Percentiles rank a stretch among this genome's conserved stretches.
phyloP scores from a whole-genome alignment of 2,113 vertebrate species.

The Python bivittatus region DNA sequence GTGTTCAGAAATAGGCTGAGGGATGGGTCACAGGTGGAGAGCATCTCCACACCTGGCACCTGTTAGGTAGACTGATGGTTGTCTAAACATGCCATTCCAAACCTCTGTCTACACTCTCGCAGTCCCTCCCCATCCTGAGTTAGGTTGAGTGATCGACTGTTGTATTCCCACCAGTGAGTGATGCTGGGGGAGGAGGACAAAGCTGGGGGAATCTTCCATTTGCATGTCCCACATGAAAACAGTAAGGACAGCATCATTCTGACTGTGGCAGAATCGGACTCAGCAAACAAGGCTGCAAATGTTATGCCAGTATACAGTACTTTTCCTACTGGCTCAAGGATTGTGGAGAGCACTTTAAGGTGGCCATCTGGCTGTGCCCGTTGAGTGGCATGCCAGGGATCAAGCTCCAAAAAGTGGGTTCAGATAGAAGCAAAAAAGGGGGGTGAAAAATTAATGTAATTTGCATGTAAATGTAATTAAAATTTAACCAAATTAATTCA shows the following conservation, averaged over 20 bases:
- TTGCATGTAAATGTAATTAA: not conserved
- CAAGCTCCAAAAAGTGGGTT: not conserved
- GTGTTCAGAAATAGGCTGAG: not conserved
- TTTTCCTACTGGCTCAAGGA: not conserved
- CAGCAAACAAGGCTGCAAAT: not conserved
- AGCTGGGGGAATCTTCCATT: not conserved
- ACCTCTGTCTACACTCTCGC: not conserved
- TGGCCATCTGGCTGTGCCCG: not conserved
- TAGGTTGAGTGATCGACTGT: not conserved
- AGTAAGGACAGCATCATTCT: not conserved
- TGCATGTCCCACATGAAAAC: not conserved
- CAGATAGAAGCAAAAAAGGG: not conserved
- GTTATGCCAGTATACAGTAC: not conserved
- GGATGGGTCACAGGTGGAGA: not conserved
- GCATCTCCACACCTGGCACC: not conserved
- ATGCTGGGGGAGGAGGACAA: not conserved
- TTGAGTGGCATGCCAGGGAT: not conserved
- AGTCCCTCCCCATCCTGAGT: not conserved
- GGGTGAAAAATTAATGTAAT: not conserved
- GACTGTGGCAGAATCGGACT: not conserved
- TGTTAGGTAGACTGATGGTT: not conserved
- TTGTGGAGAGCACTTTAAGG: not conserved
- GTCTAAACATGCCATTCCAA: not conserved
- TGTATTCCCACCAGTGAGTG: not conserved
- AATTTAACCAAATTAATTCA: not conserved